Percentiles rank a stretch among this genome's conserved stretches.
Evolutionary conservation across 2,113 vertebrate species (phyloP).

Genomic region (Ailuropoda melanoleuca): DNA sequence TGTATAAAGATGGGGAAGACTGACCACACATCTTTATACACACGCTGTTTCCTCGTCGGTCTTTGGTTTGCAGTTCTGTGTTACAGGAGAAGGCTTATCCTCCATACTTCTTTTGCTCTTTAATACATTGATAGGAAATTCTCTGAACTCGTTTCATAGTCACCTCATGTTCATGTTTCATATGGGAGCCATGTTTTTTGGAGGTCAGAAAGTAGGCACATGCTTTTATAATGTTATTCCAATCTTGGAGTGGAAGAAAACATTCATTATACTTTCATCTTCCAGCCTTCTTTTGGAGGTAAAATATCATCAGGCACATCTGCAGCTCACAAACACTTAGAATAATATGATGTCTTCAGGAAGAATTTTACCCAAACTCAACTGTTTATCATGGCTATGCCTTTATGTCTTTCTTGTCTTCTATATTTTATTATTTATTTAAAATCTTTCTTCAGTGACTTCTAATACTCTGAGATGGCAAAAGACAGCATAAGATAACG

Average conservation of each 20-base stretch:
- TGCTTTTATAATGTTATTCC: constrained; percentile 36
- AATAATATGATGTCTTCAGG: neutral
- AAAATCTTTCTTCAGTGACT: neutral
- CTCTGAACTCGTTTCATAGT: constrained; percentile 67
- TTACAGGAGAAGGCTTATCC: constrained; percentile 46
- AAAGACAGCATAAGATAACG: neutral
- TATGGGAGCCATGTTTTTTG: neutral
- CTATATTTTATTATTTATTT: neutral
- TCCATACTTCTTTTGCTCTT: constrained; percentile 22
- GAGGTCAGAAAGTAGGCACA: constrained; percentile 18
- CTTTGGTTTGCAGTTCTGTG: constrained; percentile 25
- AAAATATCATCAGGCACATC: constrained; percentile 6
- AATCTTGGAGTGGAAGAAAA: constrained; percentile 14
- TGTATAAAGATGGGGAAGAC: neutral
- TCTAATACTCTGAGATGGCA: neutral
- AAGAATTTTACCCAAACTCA: neutral
- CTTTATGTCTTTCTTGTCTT: neutral
- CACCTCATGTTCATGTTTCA: neutral
- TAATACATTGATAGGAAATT: constrained; percentile 33
- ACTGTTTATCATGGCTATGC: neutral
- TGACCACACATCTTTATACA: neutral
- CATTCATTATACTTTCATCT: neutral
- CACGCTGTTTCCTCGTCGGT: neutral
- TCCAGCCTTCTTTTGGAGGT: neutral
- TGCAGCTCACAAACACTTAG: neutral